Conservation (phyloP, 1,140 invertebrate species). For the Triops longicaudatus region DNA sequence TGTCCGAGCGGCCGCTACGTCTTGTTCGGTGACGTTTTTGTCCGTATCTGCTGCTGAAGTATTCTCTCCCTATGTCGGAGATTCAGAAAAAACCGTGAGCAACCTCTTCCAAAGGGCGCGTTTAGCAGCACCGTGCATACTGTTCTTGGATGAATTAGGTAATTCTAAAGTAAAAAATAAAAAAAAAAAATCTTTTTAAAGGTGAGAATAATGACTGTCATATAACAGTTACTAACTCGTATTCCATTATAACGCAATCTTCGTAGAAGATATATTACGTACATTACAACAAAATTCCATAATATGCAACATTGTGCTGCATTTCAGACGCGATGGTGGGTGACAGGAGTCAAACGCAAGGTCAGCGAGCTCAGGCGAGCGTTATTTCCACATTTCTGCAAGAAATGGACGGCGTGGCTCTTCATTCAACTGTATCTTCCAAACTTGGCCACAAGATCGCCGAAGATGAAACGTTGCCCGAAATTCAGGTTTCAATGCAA, state of each 20-base stretch:
- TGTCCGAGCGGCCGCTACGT: constrained; percentile 54
- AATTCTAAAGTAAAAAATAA: no score
- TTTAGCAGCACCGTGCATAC: constrained; percentile 54
- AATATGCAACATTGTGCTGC: no score
- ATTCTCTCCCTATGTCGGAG: constrained; percentile 58
- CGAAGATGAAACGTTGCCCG: background rate
- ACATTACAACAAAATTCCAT: no score
- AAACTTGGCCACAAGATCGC: background rate
- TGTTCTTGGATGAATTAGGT: constrained; percentile 70
- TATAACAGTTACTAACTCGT: no score
- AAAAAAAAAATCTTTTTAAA: no score
- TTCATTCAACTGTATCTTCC: background rate
- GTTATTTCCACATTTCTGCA: constrained; percentile 56
- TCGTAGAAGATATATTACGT: no score
- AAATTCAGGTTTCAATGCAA: constrained; percentile 29
- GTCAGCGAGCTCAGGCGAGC: constrained; percentile 47
- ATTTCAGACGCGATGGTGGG: constrained; percentile 53
- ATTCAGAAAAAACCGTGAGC: constrained; percentile 51
- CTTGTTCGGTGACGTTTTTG: constrained; percentile 52
- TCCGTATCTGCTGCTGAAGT: constrained; percentile 54
- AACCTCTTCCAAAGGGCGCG: constrained; percentile 58
- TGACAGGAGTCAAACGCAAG: constrained; percentile 41
- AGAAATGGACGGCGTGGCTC: constrained; percentile 58
- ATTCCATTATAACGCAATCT: no score
- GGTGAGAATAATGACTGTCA: no score